Base-by-base conservation (phyloP, 2,888 invertebrate genomes). In the Eupsilia transversa region DNA sequence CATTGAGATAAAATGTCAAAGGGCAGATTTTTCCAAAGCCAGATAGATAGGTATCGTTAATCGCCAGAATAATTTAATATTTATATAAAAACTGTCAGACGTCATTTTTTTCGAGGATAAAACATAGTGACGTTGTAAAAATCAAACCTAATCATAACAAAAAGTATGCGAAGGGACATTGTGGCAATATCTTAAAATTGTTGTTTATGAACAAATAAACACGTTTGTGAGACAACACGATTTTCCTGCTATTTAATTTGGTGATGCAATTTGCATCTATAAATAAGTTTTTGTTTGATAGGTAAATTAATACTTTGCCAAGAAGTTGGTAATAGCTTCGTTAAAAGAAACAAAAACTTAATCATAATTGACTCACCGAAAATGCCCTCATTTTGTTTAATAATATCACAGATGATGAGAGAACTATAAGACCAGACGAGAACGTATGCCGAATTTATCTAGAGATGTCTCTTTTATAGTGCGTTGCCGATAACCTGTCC, bases 341-440 rank as follows among this genome's bases (percentile, higher is more conserved):
- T 23, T 12, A 60, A 14, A 52, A 65, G 0, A 33, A 27, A 33
- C 12, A 33, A 57, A 46, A 57, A 59, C 38, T n/a, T n/a, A 43
- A 71, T 41, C 41, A 77, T 17, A 33, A 9, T 46, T 35, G 38
- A 91, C 93, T 86, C 82, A 93, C 93, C 92, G 89, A 64, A 82
- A 88, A 84, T 59, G 85, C 74, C 88, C 88, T 93, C 93, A 93
- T 93, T 68, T 76, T 92, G 73, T 76, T 72, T 35, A 68, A 60
- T 77, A 81, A 67, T 81, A 86, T 82, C 75, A 83, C 82, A 78
- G 77, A 72, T 68, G 77, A 76, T 72, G 70, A 72, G 68, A 63
- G 57, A 71, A 72, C 63, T 68, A 64, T 72, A 75, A 54, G 66
- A 76, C 35, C 41, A 61, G 57, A 77, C 67, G 76, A 54, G 68